Percentiles rank a stretch among this genome's conserved stretches.
Conservation (phyloP, 2,888 invertebrate genomes). For the Pterostichus madidus region DNA sequence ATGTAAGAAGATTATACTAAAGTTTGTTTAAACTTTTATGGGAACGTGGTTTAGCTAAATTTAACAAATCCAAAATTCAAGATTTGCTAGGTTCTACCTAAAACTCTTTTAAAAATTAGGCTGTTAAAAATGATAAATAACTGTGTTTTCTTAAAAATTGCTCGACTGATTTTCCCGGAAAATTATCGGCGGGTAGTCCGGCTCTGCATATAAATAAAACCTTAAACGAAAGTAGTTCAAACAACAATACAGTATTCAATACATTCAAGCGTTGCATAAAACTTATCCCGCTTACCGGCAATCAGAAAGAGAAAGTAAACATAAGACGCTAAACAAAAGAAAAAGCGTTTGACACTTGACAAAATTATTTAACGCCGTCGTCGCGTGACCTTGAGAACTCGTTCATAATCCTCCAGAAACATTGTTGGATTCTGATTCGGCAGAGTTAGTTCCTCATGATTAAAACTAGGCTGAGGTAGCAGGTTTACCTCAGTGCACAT, state of each 20-base stretch:
- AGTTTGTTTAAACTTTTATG: no score
- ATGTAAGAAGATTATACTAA: no score
- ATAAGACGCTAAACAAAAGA: constrained; percentile 28
- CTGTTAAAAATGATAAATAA: no score
- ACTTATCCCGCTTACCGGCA: neutral
- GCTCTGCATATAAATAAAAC: neutral
- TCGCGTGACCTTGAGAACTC: constrained; percentile 21
- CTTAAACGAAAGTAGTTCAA: constrained; percentile 17
- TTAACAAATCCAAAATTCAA: no score
- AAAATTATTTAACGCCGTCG: constrained; percentile 41
- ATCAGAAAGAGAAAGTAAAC: constrained; percentile 47
- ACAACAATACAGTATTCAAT: neutral
- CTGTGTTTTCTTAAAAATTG: no score
- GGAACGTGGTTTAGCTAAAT: no score
- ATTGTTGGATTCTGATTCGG: constrained; percentile 32
- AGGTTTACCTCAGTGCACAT: constrained; percentile 25
- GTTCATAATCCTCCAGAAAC: constrained; percentile 23
- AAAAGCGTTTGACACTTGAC: constrained; percentile 46
- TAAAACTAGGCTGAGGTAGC: constrained; percentile 21
- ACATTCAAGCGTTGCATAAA: no score
- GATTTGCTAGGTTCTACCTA: no score
- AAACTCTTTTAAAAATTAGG: no score
- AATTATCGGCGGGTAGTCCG: no score
- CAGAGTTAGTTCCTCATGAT: constrained; percentile 25
- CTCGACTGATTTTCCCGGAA: no score